Conservation (phyloP, 92 coral and sea anemone genomes). For the Zoanthus sociatus region DNA sequence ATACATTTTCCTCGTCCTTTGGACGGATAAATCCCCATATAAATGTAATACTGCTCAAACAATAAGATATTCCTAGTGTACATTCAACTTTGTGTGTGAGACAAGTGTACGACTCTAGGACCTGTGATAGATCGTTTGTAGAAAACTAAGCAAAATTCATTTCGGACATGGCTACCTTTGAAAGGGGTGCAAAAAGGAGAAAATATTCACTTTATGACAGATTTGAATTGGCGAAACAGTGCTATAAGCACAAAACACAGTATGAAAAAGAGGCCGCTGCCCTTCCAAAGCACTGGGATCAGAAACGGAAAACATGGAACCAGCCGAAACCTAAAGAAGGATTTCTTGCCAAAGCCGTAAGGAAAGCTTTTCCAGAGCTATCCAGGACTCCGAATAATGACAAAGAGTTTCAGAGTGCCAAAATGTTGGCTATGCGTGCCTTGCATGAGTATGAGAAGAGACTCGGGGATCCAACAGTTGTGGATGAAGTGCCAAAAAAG, state of each 20-base stretch:
- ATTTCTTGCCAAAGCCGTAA: too few species aligned
- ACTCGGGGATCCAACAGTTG: constrained; percentile 7
- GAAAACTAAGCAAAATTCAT: constrained; percentile 19
- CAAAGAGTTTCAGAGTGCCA: too few species aligned
- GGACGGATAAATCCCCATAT: too few species aligned
- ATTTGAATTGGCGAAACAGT: constrained; percentile 5
- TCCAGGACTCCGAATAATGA: too few species aligned
- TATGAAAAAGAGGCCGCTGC: constrained; percentile 15
- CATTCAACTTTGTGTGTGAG: not conserved
- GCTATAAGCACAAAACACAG: constrained; percentile 15
- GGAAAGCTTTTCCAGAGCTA: too few species aligned
- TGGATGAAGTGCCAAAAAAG: not conserved
- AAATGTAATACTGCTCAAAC: not conserved
- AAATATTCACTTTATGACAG: constrained; percentile 23
- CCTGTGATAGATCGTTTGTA: constrained; percentile 25
- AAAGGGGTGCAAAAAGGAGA: constrained; percentile 18
- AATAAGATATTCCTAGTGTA: not conserved
- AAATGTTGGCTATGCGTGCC: not conserved
- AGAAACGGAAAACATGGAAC: constrained; percentile 8
- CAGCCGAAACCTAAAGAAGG: not conserved
- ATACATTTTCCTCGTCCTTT: not conserved
- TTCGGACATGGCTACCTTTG: constrained; percentile 18
- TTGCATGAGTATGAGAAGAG: not conserved
- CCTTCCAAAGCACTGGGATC: constrained; percentile 8
- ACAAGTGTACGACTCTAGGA: constrained; percentile 4